These are phyloP conservation scores for Epizoanthus stellaris DNA, from an alignment of 92 coral and sea anemone genomes.

Conservation along the genomic window DNA sequence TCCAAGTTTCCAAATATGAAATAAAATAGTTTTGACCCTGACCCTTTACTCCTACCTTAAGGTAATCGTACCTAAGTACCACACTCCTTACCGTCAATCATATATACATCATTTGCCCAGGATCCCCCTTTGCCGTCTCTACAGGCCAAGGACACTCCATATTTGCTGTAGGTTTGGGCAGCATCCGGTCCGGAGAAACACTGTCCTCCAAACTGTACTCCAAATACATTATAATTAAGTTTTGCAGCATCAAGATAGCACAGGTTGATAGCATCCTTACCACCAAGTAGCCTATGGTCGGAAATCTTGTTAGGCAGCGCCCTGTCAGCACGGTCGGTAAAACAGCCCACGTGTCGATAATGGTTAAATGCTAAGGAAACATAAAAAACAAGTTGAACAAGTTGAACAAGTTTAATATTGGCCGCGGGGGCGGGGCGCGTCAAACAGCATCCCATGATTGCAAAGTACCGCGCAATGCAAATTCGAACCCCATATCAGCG, in stretches of 20 bases:
- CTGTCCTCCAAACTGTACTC: background rate
- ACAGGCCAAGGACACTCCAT: background rate
- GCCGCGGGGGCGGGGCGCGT: too few species aligned
- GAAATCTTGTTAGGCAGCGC: background rate
- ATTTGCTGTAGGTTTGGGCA: background rate
- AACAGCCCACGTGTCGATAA: conserved; percentile 1
- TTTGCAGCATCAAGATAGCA: conserved; percentile 3
- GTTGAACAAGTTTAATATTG: too few species aligned
- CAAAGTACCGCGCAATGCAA: too few species aligned
- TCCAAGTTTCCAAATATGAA: too few species aligned
- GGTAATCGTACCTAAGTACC: too few species aligned
- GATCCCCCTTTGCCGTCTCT: background rate
- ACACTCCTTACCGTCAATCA: background rate
- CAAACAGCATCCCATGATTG: too few species aligned
- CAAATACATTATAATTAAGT: background rate
- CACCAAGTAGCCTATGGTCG: background rate
- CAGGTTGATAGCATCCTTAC: background rate
- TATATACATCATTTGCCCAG: conserved; percentile 9
- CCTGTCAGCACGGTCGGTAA: background rate
- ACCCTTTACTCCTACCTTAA: too few species aligned
- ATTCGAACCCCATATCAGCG: too few species aligned
- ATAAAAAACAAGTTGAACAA: background rate
- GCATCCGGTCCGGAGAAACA: conserved; percentile 3
- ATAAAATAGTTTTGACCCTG: too few species aligned
- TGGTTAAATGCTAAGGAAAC: background rate